Evolutionary conservation across 2,113 vertebrate genomes (phyloP).

Genomic region (Tauraco erythrolophus): DNA sequence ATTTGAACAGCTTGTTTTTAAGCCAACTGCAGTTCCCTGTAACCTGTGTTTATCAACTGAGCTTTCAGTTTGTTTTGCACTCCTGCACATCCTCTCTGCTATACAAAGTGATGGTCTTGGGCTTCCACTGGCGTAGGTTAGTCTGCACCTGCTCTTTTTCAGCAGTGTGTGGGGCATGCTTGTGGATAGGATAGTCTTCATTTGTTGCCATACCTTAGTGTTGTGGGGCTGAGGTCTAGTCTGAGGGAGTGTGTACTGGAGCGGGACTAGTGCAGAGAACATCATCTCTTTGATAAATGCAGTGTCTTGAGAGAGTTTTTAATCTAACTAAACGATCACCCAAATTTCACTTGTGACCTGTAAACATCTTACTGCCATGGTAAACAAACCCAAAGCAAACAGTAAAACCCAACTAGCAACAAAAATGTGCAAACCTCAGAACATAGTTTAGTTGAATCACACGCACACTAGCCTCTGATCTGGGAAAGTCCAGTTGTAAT

Average conservation of each 20-base stretch:
- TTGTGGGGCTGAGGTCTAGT: not conserved
- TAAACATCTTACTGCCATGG: not conserved
- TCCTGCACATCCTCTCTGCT: not conserved
- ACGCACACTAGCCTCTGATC: not conserved
- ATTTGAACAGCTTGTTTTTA: not conserved
- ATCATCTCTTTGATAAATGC: not conserved
- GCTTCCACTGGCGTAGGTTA: not conserved
- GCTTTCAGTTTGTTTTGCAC: not conserved
- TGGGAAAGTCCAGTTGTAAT: conserved; percentile 9
- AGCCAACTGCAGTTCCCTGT: not conserved
- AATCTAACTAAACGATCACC: not conserved
- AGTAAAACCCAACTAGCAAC: not conserved
- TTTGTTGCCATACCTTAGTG: not conserved
- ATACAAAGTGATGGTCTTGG: not conserved
- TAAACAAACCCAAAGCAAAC: not conserved
- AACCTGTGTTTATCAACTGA: not conserved
- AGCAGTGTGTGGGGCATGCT: not conserved
- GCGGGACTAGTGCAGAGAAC: not conserved
- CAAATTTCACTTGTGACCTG: not conserved
- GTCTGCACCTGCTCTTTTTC: not conserved
- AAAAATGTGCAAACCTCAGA: not conserved
- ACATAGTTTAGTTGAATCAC: not conserved
- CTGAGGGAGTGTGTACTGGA: not conserved
- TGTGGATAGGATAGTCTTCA: not conserved
- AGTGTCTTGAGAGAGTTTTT: not conserved